These are phyloP conservation scores for Carapus acus DNA, from an alignment of 2,797 vertebrate genomes.

Conservation along the genomic window DNA sequence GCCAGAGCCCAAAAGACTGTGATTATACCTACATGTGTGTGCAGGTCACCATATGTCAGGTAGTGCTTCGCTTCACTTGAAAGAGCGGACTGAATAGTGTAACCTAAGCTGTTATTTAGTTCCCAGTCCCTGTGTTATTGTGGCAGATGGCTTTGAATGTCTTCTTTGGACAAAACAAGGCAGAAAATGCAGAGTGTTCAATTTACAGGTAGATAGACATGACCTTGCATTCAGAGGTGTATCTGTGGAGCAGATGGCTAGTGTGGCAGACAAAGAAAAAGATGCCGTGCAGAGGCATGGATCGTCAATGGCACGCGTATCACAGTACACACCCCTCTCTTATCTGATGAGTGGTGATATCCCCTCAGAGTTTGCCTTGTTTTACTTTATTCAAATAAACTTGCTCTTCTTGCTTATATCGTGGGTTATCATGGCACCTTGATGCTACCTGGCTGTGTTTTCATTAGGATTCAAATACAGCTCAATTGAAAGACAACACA, in stretches of 20 bases:
- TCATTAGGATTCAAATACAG: too few species aligned
- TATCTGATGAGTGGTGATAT: too few species aligned
- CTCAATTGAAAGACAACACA: too few species aligned
- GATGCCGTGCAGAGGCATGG: not conserved
- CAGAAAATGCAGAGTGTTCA: slow-evolving; percentile 9
- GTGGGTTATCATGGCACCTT: too few species aligned
- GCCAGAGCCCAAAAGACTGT: not conserved
- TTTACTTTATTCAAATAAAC: slow-evolving; percentile 2
- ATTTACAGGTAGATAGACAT: slow-evolving; percentile 5
- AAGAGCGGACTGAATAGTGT: slow-evolving; percentile 32
- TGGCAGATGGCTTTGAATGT: slow-evolving; percentile 8
- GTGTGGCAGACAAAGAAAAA: not conserved
- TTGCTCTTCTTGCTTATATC: slow-evolving; percentile 2
- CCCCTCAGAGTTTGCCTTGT: not conserved
- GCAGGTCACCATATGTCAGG: slow-evolving; percentile 32
- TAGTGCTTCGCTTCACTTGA: slow-evolving; percentile 27
- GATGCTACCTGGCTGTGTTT: too few species aligned
- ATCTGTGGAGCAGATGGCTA: slow-evolving; percentile 16
- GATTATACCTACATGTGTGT: not conserved
- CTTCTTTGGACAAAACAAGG: slow-evolving; percentile 17
- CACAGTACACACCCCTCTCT: not conserved
- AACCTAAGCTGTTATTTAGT: slow-evolving; percentile 34
- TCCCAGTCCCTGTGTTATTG: slow-evolving; percentile 18
- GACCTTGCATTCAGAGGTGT: not conserved
- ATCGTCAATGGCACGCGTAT: not conserved